Percentiles rank a stretch among this genome's conserved stretches.
phyloP scores from a whole-genome alignment of 2,113 vertebrate genomes.

The Malurus elegans region DNA sequence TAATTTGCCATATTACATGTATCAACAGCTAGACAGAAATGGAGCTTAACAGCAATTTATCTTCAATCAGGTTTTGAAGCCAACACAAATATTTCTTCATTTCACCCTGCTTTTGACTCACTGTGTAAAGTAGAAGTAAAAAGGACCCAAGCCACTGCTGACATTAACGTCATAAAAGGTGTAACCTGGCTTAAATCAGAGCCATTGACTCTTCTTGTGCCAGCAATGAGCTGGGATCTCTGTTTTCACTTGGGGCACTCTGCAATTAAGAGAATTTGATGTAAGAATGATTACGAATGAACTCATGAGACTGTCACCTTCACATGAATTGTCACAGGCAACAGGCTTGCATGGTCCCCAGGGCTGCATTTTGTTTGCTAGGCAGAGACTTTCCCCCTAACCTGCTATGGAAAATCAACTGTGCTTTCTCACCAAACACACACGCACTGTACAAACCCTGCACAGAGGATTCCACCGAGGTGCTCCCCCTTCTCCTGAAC shows the following conservation, averaged over 20 bases:
- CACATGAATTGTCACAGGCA: background rate
- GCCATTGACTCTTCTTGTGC: background rate
- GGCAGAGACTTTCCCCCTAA: background rate
- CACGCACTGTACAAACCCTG: accelerated
- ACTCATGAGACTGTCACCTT: background rate
- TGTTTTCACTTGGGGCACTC: background rate
- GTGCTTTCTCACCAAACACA: background rate
- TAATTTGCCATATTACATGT: conserved; percentile 48
- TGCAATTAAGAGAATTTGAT: background rate
- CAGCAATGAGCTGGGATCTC: background rate
- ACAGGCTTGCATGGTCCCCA: background rate
- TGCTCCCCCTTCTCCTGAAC: background rate
- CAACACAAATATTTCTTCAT: conserved; percentile 55
- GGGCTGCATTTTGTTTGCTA: background rate
- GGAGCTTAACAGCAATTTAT: conserved; percentile 51
- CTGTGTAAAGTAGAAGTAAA: background rate
- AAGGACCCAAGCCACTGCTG: background rate
- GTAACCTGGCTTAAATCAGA: background rate
- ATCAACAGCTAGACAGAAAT: conserved; percentile 50
- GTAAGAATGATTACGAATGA: background rate
- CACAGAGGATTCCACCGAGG: accelerated
- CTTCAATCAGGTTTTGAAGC: conserved; percentile 41
- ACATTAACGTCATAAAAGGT: background rate
- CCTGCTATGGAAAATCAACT: background rate
- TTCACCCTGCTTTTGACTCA: conserved; percentile 48